Conservation (phyloP, 1,140 invertebrate genomes). For the Chironomus striatipennis region DNA sequence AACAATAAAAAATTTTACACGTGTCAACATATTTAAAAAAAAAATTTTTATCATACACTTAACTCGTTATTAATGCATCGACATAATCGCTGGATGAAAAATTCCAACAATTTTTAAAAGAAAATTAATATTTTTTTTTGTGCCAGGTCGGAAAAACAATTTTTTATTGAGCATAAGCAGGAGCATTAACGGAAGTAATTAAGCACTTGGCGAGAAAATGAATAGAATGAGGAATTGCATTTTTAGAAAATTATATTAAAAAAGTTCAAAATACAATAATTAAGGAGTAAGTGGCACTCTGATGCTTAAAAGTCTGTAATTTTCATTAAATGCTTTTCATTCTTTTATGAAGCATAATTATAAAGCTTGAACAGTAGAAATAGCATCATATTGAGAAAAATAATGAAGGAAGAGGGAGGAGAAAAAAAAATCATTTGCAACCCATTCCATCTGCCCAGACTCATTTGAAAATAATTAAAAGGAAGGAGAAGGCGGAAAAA, state of each 20-base stretch:
- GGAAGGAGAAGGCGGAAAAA: neutral
- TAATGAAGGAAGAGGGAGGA: neutral
- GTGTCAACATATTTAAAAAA: neutral
- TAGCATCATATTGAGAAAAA: neutral
- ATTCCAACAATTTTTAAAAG: too few species aligned
- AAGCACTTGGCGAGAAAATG: constrained; percentile 7
- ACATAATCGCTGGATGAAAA: too few species aligned
- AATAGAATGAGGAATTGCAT: neutral
- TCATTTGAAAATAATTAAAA: constrained; percentile 10
- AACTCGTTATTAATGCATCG: too few species aligned
- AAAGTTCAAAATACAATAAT: constrained; percentile 12
- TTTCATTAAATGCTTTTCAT: neutral
- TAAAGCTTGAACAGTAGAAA: neutral
- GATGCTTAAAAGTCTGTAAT: constrained; percentile 13
- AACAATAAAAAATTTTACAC: neutral
- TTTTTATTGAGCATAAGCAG: too few species aligned
- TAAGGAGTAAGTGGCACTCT: constrained; percentile 1
- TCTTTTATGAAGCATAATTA: constrained; percentile 6
- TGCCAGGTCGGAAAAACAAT: too few species aligned
- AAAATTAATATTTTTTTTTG: too few species aligned
- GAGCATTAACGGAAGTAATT: neutral
- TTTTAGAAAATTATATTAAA: neutral
- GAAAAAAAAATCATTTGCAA: too few species aligned
- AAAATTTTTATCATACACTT: too few species aligned
- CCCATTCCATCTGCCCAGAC: neutral